Evolutionary conservation across 2,888 invertebrate species (phyloP).

Genomic region (Eretmocerus hayati): DNA sequence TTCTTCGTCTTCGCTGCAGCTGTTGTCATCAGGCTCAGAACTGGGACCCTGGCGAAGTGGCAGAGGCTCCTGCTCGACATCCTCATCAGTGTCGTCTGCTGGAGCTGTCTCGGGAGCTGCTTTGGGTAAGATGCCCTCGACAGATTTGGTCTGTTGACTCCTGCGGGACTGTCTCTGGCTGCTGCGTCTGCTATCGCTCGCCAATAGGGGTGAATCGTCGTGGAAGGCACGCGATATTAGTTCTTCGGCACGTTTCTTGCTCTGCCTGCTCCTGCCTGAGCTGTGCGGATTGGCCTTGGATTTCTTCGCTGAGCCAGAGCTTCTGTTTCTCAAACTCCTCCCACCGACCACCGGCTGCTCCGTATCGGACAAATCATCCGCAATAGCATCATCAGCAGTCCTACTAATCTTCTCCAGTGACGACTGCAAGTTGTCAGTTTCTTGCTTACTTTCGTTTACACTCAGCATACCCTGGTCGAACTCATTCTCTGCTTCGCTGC

Average conservation of each 20-base stretch:
- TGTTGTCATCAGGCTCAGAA: slow-evolving; percentile 20
- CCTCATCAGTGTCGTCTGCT: neutral
- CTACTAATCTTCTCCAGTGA: no score
- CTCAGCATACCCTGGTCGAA: slow-evolving; percentile 40
- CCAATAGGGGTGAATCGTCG: slow-evolving; percentile 28
- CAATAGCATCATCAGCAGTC: no score
- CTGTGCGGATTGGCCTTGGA: neutral
- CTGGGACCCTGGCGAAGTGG: neutral
- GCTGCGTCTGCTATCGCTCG: slow-evolving; percentile 11
- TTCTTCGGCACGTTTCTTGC: slow-evolving; percentile 42
- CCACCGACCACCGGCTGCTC: slow-evolving; percentile 4
- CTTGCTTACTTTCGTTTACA: slow-evolving; percentile 39
- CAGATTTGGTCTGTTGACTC: slow-evolving; percentile 2
- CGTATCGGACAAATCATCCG: slow-evolving; percentile 24
- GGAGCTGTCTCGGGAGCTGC: neutral
- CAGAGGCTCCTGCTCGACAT: neutral
- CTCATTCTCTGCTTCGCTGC: slow-evolving; percentile 41
- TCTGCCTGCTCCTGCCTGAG: slow-evolving; percentile 31
- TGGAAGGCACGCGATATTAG: slow-evolving; percentile 37
- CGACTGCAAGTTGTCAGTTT: slow-evolving; percentile 41
- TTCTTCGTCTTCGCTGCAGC: slow-evolving; percentile 21
- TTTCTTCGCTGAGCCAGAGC: no score
- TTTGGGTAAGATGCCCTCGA: neutral
- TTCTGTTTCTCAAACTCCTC: slow-evolving; percentile 9
- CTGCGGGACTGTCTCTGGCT: neutral